Base-by-base conservation (phyloP, 1,140 invertebrate genomes). In the Tetragonula clypearis region DNA sequence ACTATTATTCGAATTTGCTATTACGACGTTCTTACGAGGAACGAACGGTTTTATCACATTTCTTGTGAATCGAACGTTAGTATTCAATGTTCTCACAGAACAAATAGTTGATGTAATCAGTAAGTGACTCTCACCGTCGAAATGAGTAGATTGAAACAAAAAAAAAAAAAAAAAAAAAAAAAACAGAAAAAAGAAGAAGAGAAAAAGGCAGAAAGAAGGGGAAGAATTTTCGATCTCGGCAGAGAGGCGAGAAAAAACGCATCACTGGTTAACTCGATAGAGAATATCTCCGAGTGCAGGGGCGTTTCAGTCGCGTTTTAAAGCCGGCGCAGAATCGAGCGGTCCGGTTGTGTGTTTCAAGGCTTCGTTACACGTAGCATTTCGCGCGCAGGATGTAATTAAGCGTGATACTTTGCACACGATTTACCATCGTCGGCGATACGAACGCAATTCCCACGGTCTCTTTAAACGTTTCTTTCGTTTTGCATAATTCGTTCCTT, bases 321-420 rank as follows among this genome's bases (percentile, higher is more conserved):
- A 30, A 79, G 23, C 12, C 77, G 49, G 26, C 68, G 49, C 56
- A 35, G 5, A 58, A 75, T 75, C 41, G 41, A 21, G 26, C 21
- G 17, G 60, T 8, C 49, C 4, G 26, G 41, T n/a, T n/a, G n/a
- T 41, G 41, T 49, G 65, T 68, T 68, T 35, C 26, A 14, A 68
- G 53, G 14, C 21, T 56, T n/a, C 26, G 30, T 56, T 35, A 30
- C 21, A 21, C 23, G 9, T 49, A 49, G 49, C 15, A 74, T 73
- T 26, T 23, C 41, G 41, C n/a, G 41, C 41, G 23, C 14, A 53
- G 41, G 41, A 73, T n/a, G 35, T 65, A 78, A 78, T 78, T 62
- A 62, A 78, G 60, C 41, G 35, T 26, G 72, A 30, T 56, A 30
- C 23, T 74, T 69, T 23, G 68, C 68, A 69, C 68, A 41, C 72